Percentiles rank a stretch among this genome's conserved stretches.
Conservation (phyloP, 2,888 invertebrate species). For the Caenorhabditis macrosperma region DNA sequence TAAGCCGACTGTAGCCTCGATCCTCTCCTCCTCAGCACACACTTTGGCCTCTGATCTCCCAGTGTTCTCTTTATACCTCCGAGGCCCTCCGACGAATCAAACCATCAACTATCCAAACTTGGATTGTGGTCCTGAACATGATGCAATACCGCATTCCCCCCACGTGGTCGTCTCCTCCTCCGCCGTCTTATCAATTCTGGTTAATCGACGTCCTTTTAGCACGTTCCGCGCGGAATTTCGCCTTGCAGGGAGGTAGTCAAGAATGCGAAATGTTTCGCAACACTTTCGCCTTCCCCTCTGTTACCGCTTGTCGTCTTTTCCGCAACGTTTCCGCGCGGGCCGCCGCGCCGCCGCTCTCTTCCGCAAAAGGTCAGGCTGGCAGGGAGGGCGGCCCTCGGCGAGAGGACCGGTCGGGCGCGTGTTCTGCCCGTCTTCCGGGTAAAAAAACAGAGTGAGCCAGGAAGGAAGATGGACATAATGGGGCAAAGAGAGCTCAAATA, state of each 20-base stretch:
- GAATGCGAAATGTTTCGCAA: slow-evolving; percentile 51
- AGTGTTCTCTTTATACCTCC: neutral
- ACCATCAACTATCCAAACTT: slow-evolving; percentile 25
- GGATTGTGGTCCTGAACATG: slow-evolving; percentile 1
- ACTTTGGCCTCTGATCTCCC: slow-evolving; percentile 45
- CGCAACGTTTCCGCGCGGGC: slow-evolving; percentile 21
- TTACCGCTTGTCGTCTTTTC: neutral
- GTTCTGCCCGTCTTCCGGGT: slow-evolving; percentile 37
- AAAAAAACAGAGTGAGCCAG: slow-evolving; percentile 8
- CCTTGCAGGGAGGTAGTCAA: slow-evolving; percentile 1
- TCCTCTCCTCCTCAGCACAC: slow-evolving; percentile 9
- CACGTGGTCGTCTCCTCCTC: no score
- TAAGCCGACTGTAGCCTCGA: neutral
- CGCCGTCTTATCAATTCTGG: neutral
- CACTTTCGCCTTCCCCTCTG: neutral
- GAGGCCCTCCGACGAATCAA: slow-evolving; percentile 8
- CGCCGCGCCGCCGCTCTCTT: slow-evolving; percentile 20
- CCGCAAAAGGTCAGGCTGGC: slow-evolving; percentile 48
- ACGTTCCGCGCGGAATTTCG: slow-evolving; percentile 30
- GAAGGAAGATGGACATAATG: slow-evolving; percentile 24
- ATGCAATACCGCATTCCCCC: slow-evolving; percentile 17
- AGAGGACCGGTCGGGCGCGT: slow-evolving; percentile 25
- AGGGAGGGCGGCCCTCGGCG: neutral
- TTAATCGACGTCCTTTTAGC: slow-evolving; percentile 32
- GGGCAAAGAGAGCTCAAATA: slow-evolving; percentile 28